phyloP scores from a whole-genome alignment of 1,140 invertebrate genomes.

The Aphaenogaster ashmeadi region DNA sequence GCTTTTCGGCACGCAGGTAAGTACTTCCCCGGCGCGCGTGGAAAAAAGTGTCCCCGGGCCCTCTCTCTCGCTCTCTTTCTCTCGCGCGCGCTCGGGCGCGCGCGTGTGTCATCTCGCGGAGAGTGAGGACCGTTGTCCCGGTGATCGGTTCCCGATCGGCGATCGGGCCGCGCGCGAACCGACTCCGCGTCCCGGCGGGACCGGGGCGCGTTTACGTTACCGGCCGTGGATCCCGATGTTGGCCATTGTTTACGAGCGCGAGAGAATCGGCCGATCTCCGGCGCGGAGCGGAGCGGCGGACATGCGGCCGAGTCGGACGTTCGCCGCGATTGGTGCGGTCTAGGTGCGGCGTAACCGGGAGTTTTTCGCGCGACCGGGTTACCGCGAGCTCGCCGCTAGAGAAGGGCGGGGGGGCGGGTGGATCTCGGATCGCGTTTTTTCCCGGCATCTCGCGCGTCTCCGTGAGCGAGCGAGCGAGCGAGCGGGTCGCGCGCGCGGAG shows the following conservation, averaged over 20 bases:
- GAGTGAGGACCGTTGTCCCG: background rate
- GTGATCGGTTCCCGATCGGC: slow-evolving; percentile 1
- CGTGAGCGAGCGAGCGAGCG: background rate
- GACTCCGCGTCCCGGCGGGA: background rate
- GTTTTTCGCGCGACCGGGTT: background rate
- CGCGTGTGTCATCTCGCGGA: background rate
- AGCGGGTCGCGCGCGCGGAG: slow-evolving; percentile 55
- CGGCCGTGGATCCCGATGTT: background rate
- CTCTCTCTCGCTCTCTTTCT: background rate
- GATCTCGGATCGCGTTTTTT: background rate
- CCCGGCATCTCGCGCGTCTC: slow-evolving; percentile 44
- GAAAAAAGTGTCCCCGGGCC: slow-evolving; percentile 2
- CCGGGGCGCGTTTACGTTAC: background rate
- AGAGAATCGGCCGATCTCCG: slow-evolving; percentile 24
- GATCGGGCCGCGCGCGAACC: background rate
- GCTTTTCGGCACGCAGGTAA: slow-evolving; percentile 55
- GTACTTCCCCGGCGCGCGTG: slow-evolving; percentile 11
- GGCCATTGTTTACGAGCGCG: slow-evolving; percentile 47
- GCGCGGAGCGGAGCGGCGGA: background rate
- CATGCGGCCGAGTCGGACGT: background rate
- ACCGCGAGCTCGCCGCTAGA: no score
- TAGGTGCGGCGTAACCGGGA: slow-evolving; percentile 21
- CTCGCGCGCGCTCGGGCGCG: background rate
- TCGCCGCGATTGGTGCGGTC: background rate
- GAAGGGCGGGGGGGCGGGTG: background rate